Conservation (phyloP, 1,140 invertebrate species). For the Scaptomyza graminum region DNA sequence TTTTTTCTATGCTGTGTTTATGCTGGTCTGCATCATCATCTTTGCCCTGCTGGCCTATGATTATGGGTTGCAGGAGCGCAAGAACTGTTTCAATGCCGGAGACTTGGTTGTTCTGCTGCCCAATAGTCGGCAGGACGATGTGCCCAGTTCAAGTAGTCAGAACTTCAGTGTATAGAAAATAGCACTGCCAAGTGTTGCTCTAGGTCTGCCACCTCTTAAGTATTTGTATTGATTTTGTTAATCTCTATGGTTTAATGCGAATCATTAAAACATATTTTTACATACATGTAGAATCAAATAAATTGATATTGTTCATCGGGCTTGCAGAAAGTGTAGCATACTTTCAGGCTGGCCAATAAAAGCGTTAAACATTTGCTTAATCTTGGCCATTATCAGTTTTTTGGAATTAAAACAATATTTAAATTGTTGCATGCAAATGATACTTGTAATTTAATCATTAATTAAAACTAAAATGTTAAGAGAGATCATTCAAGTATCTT, state of each 20-base stretch:
- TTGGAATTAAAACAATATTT: no score
- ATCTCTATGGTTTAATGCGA: no score
- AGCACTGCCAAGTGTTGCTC: background rate
- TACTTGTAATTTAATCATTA: slow-evolving; percentile 67
- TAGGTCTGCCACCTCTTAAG: no score
- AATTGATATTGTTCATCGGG: no score
- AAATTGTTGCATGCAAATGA: background rate
- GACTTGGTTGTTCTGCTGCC: slow-evolving; percentile 23
- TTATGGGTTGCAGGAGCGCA: slow-evolving; percentile 64
- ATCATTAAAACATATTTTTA: no score
- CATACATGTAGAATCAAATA: no score
- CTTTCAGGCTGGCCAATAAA: no score
- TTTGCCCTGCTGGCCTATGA: slow-evolving; percentile 72
- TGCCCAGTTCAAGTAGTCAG: slow-evolving; percentile 46
- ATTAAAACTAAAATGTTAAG: slow-evolving; percentile 2
- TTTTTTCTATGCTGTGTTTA: slow-evolving; percentile 79
- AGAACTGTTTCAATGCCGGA: slow-evolving; percentile 15
- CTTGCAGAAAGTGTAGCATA: no score
- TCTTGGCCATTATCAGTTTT: no score
- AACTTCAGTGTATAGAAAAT: slow-evolving; percentile 52
- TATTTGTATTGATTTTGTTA: no score
- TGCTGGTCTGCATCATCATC: slow-evolving; percentile 75
- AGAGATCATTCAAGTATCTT: slow-evolving; percentile 86
- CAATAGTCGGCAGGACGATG: slow-evolving; percentile 23
- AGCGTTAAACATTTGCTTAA: no score